These are phyloP conservation scores for Phrynocephalus guinanensis DNA, from an alignment of 2,797 vertebrate genomes.

Conservation along the genomic window DNA sequence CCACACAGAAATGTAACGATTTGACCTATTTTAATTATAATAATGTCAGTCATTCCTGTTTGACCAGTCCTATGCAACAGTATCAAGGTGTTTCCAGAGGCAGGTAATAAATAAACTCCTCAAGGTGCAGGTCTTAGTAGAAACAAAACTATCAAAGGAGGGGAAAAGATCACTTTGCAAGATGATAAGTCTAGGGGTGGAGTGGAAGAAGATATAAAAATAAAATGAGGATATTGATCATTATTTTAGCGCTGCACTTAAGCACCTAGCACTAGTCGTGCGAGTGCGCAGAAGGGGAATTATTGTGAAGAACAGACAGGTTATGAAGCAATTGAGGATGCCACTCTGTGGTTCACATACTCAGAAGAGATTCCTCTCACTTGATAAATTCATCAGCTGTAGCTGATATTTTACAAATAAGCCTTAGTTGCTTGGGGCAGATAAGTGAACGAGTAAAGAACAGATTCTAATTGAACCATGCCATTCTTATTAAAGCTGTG, in stretches of 20 bases:
- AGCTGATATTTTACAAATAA: neutral
- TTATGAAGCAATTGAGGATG: slow-evolving; percentile 21
- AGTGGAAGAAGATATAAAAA: slow-evolving; percentile 61
- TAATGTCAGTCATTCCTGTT: slow-evolving; percentile 48
- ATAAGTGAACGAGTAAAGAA: neutral
- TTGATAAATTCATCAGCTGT: neutral
- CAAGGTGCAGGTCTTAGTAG: slow-evolving; percentile 21
- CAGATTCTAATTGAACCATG: neutral
- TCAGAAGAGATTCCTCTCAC: neutral
- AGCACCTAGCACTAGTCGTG: slow-evolving; percentile 60
- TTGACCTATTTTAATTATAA: slow-evolving; percentile 43
- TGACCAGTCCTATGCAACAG: slow-evolving; percentile 52
- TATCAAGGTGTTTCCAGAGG: slow-evolving; percentile 56
- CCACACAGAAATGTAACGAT: slow-evolving; percentile 50
- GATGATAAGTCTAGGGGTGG: slow-evolving; percentile 38
- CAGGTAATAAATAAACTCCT: slow-evolving; percentile 53
- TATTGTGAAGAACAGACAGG: slow-evolving; percentile 50
- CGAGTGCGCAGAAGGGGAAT: slow-evolving; percentile 31
- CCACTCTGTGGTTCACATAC: neutral
- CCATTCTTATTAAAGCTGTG: neutral
- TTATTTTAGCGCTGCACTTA: slow-evolving; percentile 53
- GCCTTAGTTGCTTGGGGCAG: neutral
- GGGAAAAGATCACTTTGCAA: slow-evolving; percentile 32
- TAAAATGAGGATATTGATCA: slow-evolving; percentile 52
- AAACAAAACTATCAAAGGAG: slow-evolving; percentile 28